Evolutionary conservation across 2,797 vertebrate genomes (phyloP), one percentile per base, ranked within the genome.

Genomic region (Zalophus californianus): DNA sequence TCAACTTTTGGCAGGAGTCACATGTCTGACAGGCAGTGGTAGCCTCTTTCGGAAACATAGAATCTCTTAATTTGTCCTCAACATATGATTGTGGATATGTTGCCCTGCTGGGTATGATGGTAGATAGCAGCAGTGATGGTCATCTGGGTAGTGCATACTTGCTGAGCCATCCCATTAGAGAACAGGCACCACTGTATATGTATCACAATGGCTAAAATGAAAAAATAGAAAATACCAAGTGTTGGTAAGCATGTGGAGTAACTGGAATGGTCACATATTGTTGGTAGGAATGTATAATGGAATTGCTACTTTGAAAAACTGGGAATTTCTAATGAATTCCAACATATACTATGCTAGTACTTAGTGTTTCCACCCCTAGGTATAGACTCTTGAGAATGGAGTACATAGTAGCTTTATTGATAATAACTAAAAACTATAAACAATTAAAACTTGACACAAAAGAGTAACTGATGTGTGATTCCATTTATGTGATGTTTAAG

Each of bases 381-480:
- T 72, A 27, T 79, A 35, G 38, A 68, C 29, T 56, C 16, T 72
- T 91, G 38, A 90, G 68, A 79, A 95, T 85, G 35, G 29, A 58
- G 10, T n/a, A 0, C 29, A 29, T 18, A 23, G 23, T 72, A 41
- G 4, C 35, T 90, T 86, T 87, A 50, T 52, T 91, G 32, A 48
- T 77, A 68, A 62, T 86, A 73, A 86, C 20, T 62, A 64, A 94
- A 96, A 86, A 29, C 35, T 92, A 2, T 23, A 32, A 94, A 38
- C 41, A 84, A 38, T 27, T 18, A 16, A 73, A 82, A n/a, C 29
- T 29, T 35, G 50, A 62, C 10, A 32, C 77, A 64, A 38, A 83
- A 75, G 35, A 82, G 7, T 77, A 41, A 68, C 21, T 77, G 7
- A 25, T 29, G 3, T 68, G 2, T 85, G 62, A 70, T 58, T 91